Evolutionary conservation across 2,888 invertebrate species (phyloP).

Genomic region (Branchipolynoe longqiensis): DNA sequence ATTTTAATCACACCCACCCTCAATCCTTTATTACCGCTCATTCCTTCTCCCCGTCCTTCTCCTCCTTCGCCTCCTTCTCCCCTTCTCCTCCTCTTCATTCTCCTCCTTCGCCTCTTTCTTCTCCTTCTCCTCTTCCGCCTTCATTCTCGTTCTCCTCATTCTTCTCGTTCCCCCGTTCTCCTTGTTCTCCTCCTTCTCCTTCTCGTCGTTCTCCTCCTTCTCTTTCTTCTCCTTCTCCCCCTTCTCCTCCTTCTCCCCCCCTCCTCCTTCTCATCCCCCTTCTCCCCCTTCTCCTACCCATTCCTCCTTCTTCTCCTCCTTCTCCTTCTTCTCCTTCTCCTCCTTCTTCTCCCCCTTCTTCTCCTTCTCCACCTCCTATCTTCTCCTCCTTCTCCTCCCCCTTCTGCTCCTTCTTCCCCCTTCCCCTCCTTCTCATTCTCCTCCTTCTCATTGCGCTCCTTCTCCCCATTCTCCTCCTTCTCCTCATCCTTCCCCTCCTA

Average conservation of each 20-base stretch:
- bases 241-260: constrained; percentile 11
- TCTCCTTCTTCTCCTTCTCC: neutral
- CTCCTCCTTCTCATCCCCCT: neutral
- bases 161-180: neutral
- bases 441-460: too few species aligned
- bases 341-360: neutral
- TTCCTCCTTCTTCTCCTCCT: neutral
- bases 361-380: neutral
- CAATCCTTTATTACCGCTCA: too few species aligned
- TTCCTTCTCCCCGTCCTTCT: neutral
- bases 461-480: too few species aligned
- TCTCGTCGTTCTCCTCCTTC: neutral
- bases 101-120: neutral
- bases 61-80: neutral
- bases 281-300: neutral
- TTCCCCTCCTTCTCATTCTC: too few species aligned
- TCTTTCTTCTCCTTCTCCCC: neutral
- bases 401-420: too few species aligned
- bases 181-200: neutral
- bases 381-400: neutral
- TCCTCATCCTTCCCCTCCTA: too few species aligned
- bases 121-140: neutral
- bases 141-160: neutral
- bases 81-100: constrained; percentile 1
- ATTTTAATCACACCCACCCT: too few species aligned